Percentiles rank a stretch among this genome's conserved stretches.
These are phyloP conservation scores for Tachina fera DNA, from an alignment of 2,888 invertebrate species.

Conservation along the genomic window DNA sequence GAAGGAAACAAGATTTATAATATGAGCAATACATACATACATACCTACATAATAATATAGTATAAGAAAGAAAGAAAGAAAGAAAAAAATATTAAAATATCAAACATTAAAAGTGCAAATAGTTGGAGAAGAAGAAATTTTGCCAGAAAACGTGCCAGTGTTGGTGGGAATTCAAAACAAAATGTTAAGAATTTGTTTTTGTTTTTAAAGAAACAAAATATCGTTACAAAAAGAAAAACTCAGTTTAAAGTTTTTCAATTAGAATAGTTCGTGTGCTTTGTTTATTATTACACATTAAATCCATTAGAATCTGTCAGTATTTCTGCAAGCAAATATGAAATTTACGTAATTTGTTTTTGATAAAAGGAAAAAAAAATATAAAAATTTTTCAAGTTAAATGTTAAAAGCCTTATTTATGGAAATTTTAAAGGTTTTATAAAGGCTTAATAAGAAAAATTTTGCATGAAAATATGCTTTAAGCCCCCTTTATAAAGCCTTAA, in stretches of 20 bases:
- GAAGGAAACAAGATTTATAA: not conserved
- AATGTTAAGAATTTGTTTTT: not conserved
- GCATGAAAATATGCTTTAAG: too few species aligned
- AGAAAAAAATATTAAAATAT: not conserved
- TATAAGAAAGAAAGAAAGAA: too few species aligned
- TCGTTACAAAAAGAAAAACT: conserved; percentile 30
- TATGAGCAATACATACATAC: conserved; percentile 8
- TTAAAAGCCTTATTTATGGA: too few species aligned
- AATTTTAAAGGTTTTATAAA: too few species aligned
- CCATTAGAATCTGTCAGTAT: not conserved
- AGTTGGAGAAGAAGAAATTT: conserved; percentile 11
- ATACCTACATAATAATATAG: too few species aligned
- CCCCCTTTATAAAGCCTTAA: too few species aligned
- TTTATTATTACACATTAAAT: conserved; percentile 13
- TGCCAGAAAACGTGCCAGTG: conserved; percentile 35
- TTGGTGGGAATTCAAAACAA: not conserved
- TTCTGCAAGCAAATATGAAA: too few species aligned
- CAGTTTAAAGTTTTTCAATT: conserved; percentile 56
- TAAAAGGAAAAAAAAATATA: too few species aligned
- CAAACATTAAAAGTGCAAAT: conserved; percentile 9
- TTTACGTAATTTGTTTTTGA: too few species aligned
- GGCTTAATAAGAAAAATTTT: too few species aligned
- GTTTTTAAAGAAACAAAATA: conserved; percentile 14
- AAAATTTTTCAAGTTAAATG: too few species aligned
- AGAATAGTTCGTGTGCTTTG: conserved; percentile 30